Percentiles rank a stretch among this genome's conserved stretches.
Evolutionary conservation across 2,797 vertebrate species (phyloP).

Genomic region (Hippopotamyrus pictus): DNA sequence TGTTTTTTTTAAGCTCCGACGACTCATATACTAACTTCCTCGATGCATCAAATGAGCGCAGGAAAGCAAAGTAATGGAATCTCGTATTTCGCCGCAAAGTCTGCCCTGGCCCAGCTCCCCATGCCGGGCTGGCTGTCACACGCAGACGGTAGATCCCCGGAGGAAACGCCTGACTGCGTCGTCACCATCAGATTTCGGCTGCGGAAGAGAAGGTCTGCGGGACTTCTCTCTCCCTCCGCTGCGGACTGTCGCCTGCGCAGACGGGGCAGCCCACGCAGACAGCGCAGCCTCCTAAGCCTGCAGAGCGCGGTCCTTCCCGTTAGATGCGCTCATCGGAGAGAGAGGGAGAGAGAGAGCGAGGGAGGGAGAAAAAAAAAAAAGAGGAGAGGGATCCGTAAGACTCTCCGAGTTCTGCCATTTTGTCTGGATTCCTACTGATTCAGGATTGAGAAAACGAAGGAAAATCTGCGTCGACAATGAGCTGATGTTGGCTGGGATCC

Average conservation of each 20-base stretch:
- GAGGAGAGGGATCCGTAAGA: conserved; percentile 46
- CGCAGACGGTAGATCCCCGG: neutral
- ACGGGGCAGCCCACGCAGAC: neutral
- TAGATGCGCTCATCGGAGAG: conserved; percentile 41
- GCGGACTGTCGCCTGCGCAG: conserved; percentile 14
- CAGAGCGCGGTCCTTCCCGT: conserved; percentile 44
- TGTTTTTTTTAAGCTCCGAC: neutral
- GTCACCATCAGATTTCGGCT: conserved; percentile 8
- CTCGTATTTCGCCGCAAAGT: neutral
- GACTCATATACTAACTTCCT: neutral
- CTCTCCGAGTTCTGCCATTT: conserved; percentile 67
- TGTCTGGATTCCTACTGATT: conserved; percentile 46
- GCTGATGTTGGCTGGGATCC: conserved; percentile 22
- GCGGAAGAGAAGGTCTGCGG: conserved; percentile 9
- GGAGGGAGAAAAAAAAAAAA: conserved; percentile 40
- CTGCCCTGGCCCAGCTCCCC: neutral
- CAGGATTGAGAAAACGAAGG: conserved; percentile 4
- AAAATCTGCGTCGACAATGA: conserved; percentile 39
- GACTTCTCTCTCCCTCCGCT: neutral
- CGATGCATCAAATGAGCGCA: neutral
- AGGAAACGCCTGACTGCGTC: neutral
- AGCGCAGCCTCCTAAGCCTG: neutral
- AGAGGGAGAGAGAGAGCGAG: conserved; percentile 31
- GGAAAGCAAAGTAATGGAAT: neutral
- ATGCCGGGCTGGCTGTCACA: neutral